These are phyloP conservation scores for Aphaenogaster ashmeadi DNA, from an alignment of 1,140 invertebrate species.

Conservation along the genomic window DNA sequence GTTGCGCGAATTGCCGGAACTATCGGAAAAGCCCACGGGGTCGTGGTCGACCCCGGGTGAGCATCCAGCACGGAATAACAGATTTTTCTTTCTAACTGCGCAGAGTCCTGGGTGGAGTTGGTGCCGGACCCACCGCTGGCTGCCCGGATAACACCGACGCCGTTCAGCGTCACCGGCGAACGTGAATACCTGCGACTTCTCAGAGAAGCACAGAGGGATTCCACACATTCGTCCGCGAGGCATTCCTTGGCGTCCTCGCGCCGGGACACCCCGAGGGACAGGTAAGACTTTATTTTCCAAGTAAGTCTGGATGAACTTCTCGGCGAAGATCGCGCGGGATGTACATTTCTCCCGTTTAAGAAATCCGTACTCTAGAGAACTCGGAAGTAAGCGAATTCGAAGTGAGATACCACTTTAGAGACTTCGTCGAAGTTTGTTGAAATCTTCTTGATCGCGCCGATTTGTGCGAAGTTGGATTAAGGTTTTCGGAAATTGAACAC, in stretches of 20 bases:
- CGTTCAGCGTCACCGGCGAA: conserved; percentile 87
- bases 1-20: not conserved
- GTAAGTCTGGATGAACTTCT: not conserved
- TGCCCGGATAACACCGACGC: conserved; percentile 89
- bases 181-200: conserved; percentile 95
- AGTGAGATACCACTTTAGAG: not conserved
- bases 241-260: conserved; percentile 94
- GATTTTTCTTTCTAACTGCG: conserved; percentile 70
- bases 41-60: not conserved
- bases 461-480: not conserved
- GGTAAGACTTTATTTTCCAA: conserved; percentile 75
- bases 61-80: not conserved
- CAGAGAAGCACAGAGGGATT: conserved; percentile 95
- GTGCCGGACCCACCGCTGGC: conserved; percentile 84
- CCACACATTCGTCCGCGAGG: conserved; percentile 93
- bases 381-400: not conserved
- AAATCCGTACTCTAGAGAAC: not conserved
- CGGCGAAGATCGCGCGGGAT: not conserved
- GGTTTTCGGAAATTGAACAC: not conserved
- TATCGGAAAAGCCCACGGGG: not conserved
- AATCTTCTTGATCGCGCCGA: not conserved
- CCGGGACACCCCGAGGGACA: conserved; percentile 89
- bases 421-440: not conserved
- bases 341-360: not conserved
- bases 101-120: conserved; percentile 96